Evolutionary conservation across 2,888 invertebrate genomes (phyloP), one percentile per base, ranked within the genome.

Genomic region (Tinea trinotella): DNA sequence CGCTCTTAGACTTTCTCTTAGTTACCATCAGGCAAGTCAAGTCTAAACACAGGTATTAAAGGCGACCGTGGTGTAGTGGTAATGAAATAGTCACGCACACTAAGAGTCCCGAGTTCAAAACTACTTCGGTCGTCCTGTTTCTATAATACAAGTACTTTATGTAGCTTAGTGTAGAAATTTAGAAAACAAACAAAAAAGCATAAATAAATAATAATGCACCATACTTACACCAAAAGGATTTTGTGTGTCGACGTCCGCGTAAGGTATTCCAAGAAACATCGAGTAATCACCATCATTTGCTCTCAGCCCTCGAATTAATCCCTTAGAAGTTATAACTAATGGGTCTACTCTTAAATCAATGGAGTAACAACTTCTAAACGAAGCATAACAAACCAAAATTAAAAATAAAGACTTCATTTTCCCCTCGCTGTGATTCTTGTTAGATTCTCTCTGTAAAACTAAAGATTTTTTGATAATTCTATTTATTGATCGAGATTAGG

Each of bases 201-300:
- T n/a, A n/a, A n/a, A n/a, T n/a, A n/a, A n/a, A n/a, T n/a, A n/a
- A n/a, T n/a, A n/a, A n/a, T n/a, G n/a, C n/a, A n/a, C n/a, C n/a
- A 57, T 56, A 67, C 74, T 68, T 58, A 80, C 80, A 58, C 75
- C 76, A 62, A 81, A 82, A 24, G 77, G 73, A 55, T 76, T 71
- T 0, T 57, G 56, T 19, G 66, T 60, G 44, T 76, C 60, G 0
- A 81, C 74, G 49, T 57, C 62, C 7, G 73, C 79, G 57, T 71
- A 81, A 0, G 81, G 80, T 40, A 82, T 66, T 5, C 81, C 79
- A 56, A 76, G 67, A 53, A 70, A 81, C 20, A 74, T 71, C 3
- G 62, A 61, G 34, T 69, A 76, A 2, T 65, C 62, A 0, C 70
- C 68, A 55, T 70, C 65, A 20, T 54, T 56, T 9, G 67, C 64